These are phyloP conservation scores for Hippopotamyrus pictus DNA, from an alignment of 2,797 vertebrate species.

Conservation along the genomic window DNA sequence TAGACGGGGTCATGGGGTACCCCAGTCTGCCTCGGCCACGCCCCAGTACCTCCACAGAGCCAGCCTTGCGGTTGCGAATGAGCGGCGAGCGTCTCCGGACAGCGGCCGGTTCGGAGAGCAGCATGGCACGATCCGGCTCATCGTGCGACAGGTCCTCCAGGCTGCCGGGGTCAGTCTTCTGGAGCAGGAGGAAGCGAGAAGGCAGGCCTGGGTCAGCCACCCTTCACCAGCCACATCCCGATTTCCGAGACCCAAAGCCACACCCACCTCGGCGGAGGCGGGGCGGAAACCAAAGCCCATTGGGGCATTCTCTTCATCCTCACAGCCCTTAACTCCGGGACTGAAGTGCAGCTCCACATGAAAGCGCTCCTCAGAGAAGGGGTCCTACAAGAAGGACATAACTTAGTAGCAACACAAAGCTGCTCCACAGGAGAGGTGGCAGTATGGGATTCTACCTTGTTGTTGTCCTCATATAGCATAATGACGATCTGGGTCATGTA, in stretches of 20 bases:
- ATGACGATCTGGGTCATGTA: slow-evolving; percentile 92
- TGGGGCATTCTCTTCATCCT: slow-evolving; percentile 74
- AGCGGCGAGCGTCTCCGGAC: slow-evolving; percentile 75
- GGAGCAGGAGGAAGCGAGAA: slow-evolving; percentile 26
- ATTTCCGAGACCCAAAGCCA: neutral
- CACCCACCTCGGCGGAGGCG: slow-evolving; percentile 72
- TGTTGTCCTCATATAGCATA: slow-evolving; percentile 89
- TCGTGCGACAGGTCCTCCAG: slow-evolving; percentile 80
- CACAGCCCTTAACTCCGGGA: slow-evolving; percentile 76
- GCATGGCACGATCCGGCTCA: slow-evolving; percentile 63
- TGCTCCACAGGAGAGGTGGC: neutral
- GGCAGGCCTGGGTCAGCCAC: neutral
- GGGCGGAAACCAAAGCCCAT: slow-evolving; percentile 78
- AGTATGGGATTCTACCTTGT: slow-evolving; percentile 60
- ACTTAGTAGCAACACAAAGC: neutral
- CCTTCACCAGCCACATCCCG: neutral
- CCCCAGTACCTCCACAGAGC: slow-evolving; percentile 88
- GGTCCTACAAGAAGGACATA: slow-evolving; percentile 56
- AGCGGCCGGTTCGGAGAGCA: slow-evolving; percentile 63
- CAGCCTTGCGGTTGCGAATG: slow-evolving; percentile 78
- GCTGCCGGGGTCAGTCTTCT: slow-evolving; percentile 82
- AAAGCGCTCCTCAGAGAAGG: slow-evolving; percentile 79
- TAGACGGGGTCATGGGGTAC: neutral
- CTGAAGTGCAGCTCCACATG: slow-evolving; percentile 86
- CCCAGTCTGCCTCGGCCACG: neutral